Evolutionary conservation across 2,113 vertebrate genomes (phyloP).

Genomic region (Syngnathus scovelli): DNA sequence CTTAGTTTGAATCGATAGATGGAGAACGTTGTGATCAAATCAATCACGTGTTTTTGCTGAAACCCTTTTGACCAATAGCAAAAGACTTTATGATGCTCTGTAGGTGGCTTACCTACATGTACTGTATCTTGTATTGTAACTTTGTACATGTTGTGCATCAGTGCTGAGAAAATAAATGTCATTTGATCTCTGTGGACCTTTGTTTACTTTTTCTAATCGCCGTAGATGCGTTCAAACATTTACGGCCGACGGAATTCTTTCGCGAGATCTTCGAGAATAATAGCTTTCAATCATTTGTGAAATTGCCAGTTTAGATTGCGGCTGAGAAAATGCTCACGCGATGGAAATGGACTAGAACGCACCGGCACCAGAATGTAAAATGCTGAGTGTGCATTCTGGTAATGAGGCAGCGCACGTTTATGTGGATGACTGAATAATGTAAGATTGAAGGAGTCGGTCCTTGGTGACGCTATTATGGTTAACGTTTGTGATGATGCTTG

Average conservation of each 20-base stretch:
- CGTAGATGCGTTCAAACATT: neutral
- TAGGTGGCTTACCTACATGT: conserved; percentile 34
- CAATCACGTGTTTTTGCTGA: conserved; percentile 12
- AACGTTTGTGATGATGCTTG: conserved; percentile 1
- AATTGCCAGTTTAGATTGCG: neutral
- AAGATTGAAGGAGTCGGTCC: conserved; percentile 5
- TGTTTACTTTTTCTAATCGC: neutral
- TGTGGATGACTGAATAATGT: conserved; percentile 5
- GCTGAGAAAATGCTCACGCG: conserved; percentile 11
- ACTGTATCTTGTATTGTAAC: conserved; percentile 30
- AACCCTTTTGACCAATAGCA: conserved; percentile 13
- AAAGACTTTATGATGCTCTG: conserved; percentile 26
- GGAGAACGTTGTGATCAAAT: conserved; percentile 10
- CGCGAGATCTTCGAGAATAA: neutral
- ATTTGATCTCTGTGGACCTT: conserved; percentile 39
- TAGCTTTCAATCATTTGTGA: conserved; percentile 12
- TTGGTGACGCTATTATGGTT: too few species aligned
- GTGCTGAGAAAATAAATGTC: conserved; percentile 66
- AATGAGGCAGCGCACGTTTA: conserved; percentile 5
- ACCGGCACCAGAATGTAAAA: conserved; percentile 8
- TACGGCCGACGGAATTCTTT: neutral
- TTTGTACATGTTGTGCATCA: conserved; percentile 61
- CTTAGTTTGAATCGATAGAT: conserved; percentile 3
- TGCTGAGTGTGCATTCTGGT: neutral
- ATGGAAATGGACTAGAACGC: conserved; percentile 10